Evolutionary conservation across 1,140 invertebrate species (phyloP), one percentile per base, ranked within the genome.

Genomic region (Bilobella aurantiaca): DNA sequence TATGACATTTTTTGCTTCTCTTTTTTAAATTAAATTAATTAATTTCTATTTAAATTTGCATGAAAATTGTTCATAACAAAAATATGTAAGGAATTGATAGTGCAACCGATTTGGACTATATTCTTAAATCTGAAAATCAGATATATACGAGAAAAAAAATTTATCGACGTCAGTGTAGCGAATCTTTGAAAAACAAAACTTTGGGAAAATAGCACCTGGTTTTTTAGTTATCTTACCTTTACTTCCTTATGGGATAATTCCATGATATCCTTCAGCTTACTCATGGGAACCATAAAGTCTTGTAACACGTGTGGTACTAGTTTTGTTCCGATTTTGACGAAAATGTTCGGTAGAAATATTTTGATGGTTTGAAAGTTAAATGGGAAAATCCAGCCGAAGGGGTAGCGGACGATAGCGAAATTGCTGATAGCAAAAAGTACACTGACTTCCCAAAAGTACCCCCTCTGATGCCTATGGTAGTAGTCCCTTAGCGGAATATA

Each of bases 401-500:
- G 31, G 27, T 31, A 63, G 2, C 42, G 16, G 21, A 63, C 8
- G 8, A 56, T n/a, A 3, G 8, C 14, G 12, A 12, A 53, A 31
- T 56, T 63, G 5, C 42, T 30, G 18, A 16, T 31, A 8, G 62
- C 27, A 34, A 28, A 3, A 8, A 16, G 2, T 8, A 8, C 12
- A 5, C 23, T 3, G 5, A 29, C 3, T 12, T 28, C 42, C 89
- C 89, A 92, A 77, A 92, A 91, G 58, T 91, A 81, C 65, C 87
- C 85, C 69, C 82, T 81, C 0, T 87, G 87, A 70, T 91, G 89
- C 65, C 89, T 79, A 74, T 91, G 89, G 73, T 89, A 90, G 76
- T 91, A 91, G 73, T 91, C 85, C 64, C 86, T 75, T 0, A 90
- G 74, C 0, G 89, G 89, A 65, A 91, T 87, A 74, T 86, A 90